Evolutionary conservation across 2,888 invertebrate species (phyloP).

Genomic region (Nymphalis urticae): DNA sequence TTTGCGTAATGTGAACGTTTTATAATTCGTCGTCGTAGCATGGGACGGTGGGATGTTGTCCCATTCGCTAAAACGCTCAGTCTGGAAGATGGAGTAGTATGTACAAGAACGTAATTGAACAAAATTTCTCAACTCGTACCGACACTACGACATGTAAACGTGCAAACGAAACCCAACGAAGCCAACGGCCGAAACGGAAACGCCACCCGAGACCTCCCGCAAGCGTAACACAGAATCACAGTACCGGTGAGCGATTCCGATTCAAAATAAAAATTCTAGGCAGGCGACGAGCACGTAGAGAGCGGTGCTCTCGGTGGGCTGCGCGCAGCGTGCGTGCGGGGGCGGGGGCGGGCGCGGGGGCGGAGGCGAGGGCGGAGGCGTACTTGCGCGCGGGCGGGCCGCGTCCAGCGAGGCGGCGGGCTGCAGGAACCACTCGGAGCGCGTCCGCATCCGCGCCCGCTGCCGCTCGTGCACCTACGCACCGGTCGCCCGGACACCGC

Average conservation of each 20-base stretch:
- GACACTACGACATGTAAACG: not conserved
- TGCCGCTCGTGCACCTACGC: slow-evolving; percentile 96
- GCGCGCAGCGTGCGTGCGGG: slow-evolving; percentile 38
- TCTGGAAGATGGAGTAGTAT: no score
- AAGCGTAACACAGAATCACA: slow-evolving; percentile 70
- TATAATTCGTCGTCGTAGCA: not conserved
- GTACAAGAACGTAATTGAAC: no score
- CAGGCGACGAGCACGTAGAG: slow-evolving; percentile 80
- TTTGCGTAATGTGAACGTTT: not conserved
- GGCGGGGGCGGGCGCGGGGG: slow-evolving; percentile 38
- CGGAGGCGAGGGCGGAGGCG: slow-evolving; percentile 39
- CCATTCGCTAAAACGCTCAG: no score
- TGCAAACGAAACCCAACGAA: slow-evolving; percentile 33
- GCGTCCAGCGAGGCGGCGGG: slow-evolving; percentile 82
- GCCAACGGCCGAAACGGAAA: slow-evolving; percentile 47
- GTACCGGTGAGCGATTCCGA: slow-evolving; percentile 68
- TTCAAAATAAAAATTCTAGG: slow-evolving; percentile 80
- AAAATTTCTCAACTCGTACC: no score
- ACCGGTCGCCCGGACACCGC: slow-evolving; percentile 48
- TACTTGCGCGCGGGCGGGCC: slow-evolving; percentile 41
- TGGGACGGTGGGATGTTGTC: no score
- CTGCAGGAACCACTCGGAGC: slow-evolving; percentile 98
- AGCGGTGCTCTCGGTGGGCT: slow-evolving; percentile 68
- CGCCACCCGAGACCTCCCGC: slow-evolving; percentile 59
- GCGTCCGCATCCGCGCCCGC: slow-evolving; percentile 96